Base-by-base conservation (phyloP, 2,888 invertebrate species). In the Rhamphomyia laevipes region DNA sequence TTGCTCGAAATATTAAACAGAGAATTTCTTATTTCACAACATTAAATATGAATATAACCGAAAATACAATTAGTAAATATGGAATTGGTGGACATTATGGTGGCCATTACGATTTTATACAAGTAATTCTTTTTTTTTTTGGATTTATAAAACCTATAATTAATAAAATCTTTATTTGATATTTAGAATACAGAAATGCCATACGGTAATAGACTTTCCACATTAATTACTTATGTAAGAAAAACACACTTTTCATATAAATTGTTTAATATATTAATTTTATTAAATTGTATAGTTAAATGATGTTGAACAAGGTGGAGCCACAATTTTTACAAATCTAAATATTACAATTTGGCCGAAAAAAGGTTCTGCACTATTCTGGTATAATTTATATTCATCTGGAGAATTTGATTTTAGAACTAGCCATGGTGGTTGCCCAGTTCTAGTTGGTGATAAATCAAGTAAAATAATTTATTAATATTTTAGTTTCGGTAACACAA, bases 271-370 rank as follows among this genome's bases (percentile, higher is more conserved):
- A 21, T 4, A 21, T 21, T 4, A 21, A 6, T 4, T 4, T 21
- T 21, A 4, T 4, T 21, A 21, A 33, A 33, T 6, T 13, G 3
- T 67, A 49, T 58, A 96, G 94, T 89, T 97, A 86, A 88, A 87
- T 48, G 91, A 95, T 65, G 96, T 97, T n/a, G 82, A 86, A 38
- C 93, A 91, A 64, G 97, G 97, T 2, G 97, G 97, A 12, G 95
- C 93, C 2, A 99, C 97, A 0, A 97, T 96, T 9, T 99, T 97
- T 71, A 91, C 96, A 1, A 81, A 82, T 57, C 74, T 96, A 13
- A 84, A 84, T 2, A 76, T 89, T 35, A 80, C 89, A 40, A 74
- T 97, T 45, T 87, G 84, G 77, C 97, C 97, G 0, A 77, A 79
- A 60, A 90, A 87, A 62, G 78, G 80, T 37, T 68, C 75, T 35